Conservation (phyloP, 1,140 invertebrate species). For the Drosophila simulans region DNA sequence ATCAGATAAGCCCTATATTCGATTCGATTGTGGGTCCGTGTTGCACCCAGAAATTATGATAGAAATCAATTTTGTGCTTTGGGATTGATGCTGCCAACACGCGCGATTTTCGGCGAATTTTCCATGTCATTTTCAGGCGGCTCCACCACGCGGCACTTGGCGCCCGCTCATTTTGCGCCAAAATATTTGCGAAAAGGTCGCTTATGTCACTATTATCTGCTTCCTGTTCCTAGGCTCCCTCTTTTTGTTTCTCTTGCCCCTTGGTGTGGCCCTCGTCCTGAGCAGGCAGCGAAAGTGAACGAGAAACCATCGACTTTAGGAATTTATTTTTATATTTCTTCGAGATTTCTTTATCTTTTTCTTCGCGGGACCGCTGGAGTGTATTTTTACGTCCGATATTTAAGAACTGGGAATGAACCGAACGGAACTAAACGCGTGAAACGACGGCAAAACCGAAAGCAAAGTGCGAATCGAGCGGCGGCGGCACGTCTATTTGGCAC, state of each 20-base stretch:
- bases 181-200: conserved; percentile 55
- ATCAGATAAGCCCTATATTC: conserved; percentile 55
- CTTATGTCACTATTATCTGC: conserved; percentile 44
- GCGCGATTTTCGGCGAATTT: conserved; percentile 80
- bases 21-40: not conserved
- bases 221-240: conserved; percentile 25
- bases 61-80: conserved; percentile 22
- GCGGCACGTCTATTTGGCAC: conserved; percentile 83
- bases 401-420: conserved; percentile 56
- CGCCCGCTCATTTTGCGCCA: conserved; percentile 69
- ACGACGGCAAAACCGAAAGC: conserved; percentile 54
- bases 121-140: conserved; percentile 82
- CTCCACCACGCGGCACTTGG: conserved; percentile 35
- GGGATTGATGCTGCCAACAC: conserved; percentile 45
- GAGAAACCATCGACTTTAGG: conserved; percentile 27
- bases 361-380: conserved; percentile 31
- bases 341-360: conserved; percentile 27
- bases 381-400: conserved; percentile 63
- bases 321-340: conserved; percentile 44
- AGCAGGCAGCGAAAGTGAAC: conserved; percentile 7
- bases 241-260: conserved; percentile 1
- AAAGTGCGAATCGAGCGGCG: conserved; percentile 63
- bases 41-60: conserved; percentile 11
- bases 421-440: conserved; percentile 32
- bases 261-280: conserved; percentile 14